phyloP scores from a whole-genome alignment of 2,113 vertebrate genomes.

The Ia io region DNA sequence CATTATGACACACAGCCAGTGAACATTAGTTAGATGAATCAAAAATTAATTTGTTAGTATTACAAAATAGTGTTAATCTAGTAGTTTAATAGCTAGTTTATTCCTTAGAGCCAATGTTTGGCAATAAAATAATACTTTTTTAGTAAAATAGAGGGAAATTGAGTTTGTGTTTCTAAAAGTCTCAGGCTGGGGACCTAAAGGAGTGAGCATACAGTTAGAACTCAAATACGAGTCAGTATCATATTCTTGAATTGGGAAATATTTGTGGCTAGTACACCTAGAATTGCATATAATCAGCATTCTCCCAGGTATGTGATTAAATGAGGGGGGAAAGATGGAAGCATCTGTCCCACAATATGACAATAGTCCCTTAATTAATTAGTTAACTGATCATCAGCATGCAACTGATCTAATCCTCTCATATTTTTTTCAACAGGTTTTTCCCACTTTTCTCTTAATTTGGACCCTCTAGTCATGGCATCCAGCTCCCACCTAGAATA shows the following conservation, averaged over 20 bases:
- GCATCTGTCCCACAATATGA: background rate
- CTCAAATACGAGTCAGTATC: background rate
- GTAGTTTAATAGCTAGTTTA: background rate
- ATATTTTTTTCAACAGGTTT: background rate
- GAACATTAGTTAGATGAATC: background rate
- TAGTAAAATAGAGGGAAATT: background rate
- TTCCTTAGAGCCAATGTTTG: background rate
- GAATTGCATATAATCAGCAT: background rate
- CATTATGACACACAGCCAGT: background rate
- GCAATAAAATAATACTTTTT: background rate
- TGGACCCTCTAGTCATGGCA: background rate
- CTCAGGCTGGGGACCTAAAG: background rate
- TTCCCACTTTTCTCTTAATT: background rate
- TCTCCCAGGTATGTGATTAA: background rate
- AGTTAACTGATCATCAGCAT: background rate
- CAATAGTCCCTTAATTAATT: background rate
- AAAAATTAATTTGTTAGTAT: background rate
- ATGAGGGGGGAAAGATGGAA: background rate
- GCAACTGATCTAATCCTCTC: background rate
- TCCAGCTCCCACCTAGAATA: background rate
- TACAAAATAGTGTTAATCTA: background rate
- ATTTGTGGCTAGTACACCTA: background rate
- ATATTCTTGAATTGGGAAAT: background rate
- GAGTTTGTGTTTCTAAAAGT: background rate
- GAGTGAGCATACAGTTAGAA: background rate